phyloP scores from a whole-genome alignment of 2,888 invertebrate genomes.

The Dryococelus australis region DNA sequence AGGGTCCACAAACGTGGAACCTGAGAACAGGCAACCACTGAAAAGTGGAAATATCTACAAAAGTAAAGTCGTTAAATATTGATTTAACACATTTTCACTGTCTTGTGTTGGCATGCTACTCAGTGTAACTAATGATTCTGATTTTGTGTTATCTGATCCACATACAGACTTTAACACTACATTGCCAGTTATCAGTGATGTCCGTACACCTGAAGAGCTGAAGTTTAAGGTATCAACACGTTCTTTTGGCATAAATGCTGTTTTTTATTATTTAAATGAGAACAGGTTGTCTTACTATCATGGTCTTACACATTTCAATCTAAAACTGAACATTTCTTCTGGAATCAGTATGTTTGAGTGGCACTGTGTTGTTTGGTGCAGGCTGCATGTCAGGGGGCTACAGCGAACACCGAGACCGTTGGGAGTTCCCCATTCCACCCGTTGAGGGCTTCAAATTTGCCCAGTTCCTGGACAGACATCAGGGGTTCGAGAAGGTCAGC shows the following conservation, averaged over 20 bases:
- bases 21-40: no score
- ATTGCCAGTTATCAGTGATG: no score
- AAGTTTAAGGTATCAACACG: no score
- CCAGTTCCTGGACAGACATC: conserved; percentile 66
- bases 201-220: no score
- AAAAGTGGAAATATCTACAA: no score
- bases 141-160: neutral
- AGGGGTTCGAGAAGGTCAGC: conserved; percentile 70
- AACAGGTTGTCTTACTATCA: no score
- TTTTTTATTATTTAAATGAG: no score
- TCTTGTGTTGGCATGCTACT: neutral
- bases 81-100: neutral
- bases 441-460: conserved; percentile 68
- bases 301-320: no score
- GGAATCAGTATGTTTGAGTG: neutral
- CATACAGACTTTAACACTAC: neutral
- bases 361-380: neutral
- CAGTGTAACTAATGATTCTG: neutral
- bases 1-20: no score
- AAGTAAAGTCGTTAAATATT: no score
- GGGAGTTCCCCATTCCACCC: conserved; percentile 44
- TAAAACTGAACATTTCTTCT: no score
- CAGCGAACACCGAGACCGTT: conserved; percentile 36
- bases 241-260: no score
- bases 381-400: conserved; percentile 32